Evolutionary conservation across 92 coral and sea anemone species (phyloP).

Genomic region (Palythoa caribaeorum): DNA sequence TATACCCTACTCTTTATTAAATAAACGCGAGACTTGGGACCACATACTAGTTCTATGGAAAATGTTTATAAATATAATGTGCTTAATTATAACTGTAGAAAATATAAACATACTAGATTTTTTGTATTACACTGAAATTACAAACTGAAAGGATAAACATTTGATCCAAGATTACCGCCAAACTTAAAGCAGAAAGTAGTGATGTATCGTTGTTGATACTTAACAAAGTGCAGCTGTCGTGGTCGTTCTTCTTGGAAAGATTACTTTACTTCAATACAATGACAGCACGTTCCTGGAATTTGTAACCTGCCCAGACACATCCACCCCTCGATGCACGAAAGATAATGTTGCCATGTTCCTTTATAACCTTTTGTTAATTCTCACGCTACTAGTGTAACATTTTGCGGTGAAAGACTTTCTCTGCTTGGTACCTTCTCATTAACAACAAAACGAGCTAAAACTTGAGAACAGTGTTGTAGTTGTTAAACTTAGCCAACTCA

Average conservation of each 20-base stretch:
- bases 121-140: neutral
- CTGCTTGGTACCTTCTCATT: no score
- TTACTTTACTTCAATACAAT: constrained; percentile 4
- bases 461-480: constrained; percentile 1
- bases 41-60: neutral
- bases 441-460: neutral
- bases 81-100: neutral
- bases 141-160: neutral
- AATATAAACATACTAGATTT: no score
- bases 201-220: no score
- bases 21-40: neutral
- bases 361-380: neutral
- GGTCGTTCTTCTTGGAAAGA: neutral
- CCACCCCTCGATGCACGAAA: constrained; percentile 9
- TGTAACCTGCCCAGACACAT: constrained; percentile 5
- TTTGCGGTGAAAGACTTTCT: neutral
- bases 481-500: constrained; percentile 17
- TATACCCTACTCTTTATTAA: neutral
- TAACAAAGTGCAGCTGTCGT: neutral
- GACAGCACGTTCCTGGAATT: constrained; percentile 30
- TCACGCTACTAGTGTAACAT: neutral
- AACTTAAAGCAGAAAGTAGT: no score
- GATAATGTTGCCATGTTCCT: neutral
- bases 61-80: neutral
- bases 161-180: neutral